Evolutionary conservation across 64 coral and sea anemone species (phyloP).

Genomic region (Platygyra sinensis): DNA sequence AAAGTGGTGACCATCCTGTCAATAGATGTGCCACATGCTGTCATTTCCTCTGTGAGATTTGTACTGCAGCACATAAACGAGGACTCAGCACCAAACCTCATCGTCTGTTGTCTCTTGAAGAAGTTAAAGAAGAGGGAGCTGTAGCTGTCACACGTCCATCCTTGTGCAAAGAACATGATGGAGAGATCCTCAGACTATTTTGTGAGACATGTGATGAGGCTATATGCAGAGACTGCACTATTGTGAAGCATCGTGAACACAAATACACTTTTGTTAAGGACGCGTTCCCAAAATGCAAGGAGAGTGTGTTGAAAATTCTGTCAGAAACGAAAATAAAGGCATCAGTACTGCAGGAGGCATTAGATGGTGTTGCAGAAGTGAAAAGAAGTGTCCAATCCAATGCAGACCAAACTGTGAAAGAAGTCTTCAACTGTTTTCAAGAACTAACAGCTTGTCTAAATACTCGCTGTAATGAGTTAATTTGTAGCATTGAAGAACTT

Average conservation of each 20-base stretch:
- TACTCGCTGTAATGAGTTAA: not conserved
- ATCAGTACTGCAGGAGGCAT: not conserved
- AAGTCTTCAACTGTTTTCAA: not conserved
- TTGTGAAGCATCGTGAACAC: not conserved
- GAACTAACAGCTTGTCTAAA: not conserved
- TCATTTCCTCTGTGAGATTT: too few species aligned
- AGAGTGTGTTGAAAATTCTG: not conserved
- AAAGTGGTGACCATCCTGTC: too few species aligned
- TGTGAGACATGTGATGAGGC: conserved; percentile 12
- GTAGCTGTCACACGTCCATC: not conserved
- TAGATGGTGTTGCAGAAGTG: not conserved
- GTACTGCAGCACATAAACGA: too few species aligned
- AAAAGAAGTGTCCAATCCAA: not conserved
- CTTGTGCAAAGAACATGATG: not conserved
- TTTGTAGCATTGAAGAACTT: not conserved
- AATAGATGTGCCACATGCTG: too few species aligned
- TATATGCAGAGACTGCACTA: conserved; percentile 3
- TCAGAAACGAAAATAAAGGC: too few species aligned
- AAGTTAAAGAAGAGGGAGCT: not conserved
- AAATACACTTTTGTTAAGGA: conserved; percentile 3
- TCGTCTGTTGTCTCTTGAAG: not conserved
- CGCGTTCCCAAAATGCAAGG: not conserved
- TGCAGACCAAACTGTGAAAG: not conserved
- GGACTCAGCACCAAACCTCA: too few species aligned
- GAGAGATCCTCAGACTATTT: conserved; percentile 3